phyloP scores from a whole-genome alignment of 2,113 vertebrate species.

The Trochalopteron elliotii region DNA sequence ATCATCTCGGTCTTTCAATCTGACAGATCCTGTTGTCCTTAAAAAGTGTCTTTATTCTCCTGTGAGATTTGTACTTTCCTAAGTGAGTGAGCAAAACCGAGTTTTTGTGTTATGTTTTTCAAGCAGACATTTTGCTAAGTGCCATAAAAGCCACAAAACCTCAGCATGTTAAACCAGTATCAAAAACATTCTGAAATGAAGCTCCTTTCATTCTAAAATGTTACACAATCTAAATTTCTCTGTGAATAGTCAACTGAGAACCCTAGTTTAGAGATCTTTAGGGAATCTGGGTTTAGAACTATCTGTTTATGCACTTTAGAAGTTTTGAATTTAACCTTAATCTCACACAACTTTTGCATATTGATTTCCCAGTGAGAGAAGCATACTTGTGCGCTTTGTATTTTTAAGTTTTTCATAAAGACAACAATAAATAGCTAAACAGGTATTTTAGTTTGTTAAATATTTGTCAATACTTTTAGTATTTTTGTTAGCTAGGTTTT shows the following conservation, averaged over 20 bases:
- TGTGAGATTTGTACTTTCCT: neutral
- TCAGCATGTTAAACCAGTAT: neutral
- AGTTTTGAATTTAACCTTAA: neutral
- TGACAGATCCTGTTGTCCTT: neutral
- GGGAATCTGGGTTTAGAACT: neutral
- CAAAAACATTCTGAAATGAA: neutral
- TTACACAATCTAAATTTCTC: neutral
- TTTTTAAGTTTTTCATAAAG: neutral
- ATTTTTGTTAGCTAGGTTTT: neutral
- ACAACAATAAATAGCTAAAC: neutral
- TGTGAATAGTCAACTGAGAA: neutral
- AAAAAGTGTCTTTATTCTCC: neutral
- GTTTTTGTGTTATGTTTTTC: neutral
- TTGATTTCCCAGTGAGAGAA: neutral
- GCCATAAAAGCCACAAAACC: neutral
- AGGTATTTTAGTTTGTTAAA: neutral
- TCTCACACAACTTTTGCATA: neutral
- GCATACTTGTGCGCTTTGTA: neutral
- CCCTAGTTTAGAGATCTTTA: neutral
- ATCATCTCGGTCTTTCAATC: neutral
- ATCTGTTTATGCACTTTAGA: neutral
- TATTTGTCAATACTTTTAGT: neutral
- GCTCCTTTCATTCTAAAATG: neutral
- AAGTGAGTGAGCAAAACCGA: neutral
- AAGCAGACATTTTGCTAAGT: neutral